Percentiles rank a stretch among this genome's conserved stretches.
Evolutionary conservation across 2,888 invertebrate species (phyloP).

Genomic region (Empis livida): DNA sequence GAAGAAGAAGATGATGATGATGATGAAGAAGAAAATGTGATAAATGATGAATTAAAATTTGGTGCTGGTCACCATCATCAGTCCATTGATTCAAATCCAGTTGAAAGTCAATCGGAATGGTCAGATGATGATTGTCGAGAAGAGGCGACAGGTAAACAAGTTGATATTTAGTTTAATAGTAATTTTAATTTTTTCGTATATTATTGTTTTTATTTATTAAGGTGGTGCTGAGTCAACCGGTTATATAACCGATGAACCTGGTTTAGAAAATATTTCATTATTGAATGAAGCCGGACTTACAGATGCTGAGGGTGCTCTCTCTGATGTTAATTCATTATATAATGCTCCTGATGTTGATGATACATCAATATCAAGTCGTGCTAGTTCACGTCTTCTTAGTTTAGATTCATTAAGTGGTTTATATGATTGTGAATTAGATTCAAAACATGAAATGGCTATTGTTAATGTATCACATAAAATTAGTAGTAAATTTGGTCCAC

Average conservation of each 20-base stretch:
- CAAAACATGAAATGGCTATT: conserved; percentile 37
- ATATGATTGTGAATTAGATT: conserved; percentile 50
- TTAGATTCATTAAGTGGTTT: conserved; percentile 70
- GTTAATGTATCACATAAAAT: conserved; percentile 37
- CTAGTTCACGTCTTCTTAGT: conserved; percentile 68
- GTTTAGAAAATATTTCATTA: conserved; percentile 72
- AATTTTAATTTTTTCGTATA: neutral
- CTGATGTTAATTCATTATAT: conserved; percentile 75
- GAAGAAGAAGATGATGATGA: conserved; percentile 16
- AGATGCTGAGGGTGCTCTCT: conserved; percentile 76
- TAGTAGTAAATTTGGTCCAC: conserved; percentile 35
- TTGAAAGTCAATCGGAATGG: conserved; percentile 74
- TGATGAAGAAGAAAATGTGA: conserved; percentile 30
- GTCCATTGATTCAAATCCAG: conserved; percentile 36
- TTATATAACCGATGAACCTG: conserved; percentile 79
- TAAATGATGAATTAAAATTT: conserved; percentile 37
- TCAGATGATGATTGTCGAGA: conserved; percentile 53
- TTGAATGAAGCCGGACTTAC: conserved; percentile 75
- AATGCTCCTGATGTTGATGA: conserved; percentile 53
- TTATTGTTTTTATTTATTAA: conserved; percentile 9
- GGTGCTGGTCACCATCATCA: conserved; percentile 35
- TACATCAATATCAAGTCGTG: conserved; percentile 69
- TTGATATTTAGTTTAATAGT: neutral
- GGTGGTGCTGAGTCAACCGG: conserved; percentile 58
- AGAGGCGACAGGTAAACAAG: conserved; percentile 42